Conservation (phyloP, 2,113 vertebrate species). For the Xenus cinereus region DNA sequence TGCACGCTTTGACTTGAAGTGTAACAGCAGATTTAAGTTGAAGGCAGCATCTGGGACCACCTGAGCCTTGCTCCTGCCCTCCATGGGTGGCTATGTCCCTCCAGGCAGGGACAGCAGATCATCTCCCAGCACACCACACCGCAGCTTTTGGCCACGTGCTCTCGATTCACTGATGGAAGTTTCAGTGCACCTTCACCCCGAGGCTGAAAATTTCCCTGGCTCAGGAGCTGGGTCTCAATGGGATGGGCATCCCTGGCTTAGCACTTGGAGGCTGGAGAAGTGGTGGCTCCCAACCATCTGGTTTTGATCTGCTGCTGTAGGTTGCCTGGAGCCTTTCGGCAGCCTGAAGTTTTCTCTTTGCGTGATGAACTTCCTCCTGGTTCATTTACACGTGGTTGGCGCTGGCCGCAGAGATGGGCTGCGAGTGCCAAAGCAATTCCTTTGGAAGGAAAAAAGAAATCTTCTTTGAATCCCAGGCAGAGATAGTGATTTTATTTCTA, state of each 20-base stretch:
- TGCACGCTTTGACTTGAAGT: background rate
- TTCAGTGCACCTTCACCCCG: background rate
- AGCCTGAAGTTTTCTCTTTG: background rate
- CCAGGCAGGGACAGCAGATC: background rate
- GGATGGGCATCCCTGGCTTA: background rate
- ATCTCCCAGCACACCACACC: background rate
- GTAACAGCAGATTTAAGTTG: background rate
- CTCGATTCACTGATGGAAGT: background rate
- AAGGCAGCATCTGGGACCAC: background rate
- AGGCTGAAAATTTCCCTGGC: background rate
- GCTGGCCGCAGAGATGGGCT: background rate
- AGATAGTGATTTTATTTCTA: background rate
- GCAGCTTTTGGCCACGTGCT: rapidly evolving
- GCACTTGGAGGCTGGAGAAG: background rate
- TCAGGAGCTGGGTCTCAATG: background rate
- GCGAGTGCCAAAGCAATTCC: background rate
- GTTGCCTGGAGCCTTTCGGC: background rate
- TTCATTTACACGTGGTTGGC: background rate
- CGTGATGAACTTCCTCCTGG: background rate
- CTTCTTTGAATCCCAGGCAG: background rate
- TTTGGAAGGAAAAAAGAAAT: background rate
- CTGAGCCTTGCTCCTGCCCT: background rate
- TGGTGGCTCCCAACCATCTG: background rate
- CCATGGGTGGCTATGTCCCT: background rate
- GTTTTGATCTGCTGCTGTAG: background rate